Evolutionary conservation across 2,113 vertebrate species (phyloP).

Genomic region (Apodemus sylvaticus): DNA sequence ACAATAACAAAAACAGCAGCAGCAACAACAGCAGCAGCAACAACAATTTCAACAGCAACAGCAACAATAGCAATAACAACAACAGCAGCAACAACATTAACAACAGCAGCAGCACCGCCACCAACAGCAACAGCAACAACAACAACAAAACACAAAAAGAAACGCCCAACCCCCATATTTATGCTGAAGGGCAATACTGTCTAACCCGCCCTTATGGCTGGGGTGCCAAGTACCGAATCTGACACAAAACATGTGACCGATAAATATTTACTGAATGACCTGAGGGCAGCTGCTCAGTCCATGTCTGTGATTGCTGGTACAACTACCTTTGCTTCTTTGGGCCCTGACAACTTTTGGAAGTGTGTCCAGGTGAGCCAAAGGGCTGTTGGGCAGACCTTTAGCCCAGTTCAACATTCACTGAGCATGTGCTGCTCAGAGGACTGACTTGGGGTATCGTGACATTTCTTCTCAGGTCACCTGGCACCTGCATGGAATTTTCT

Average conservation of each 20-base stretch:
- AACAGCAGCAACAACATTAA: no score
- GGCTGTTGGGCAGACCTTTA: not conserved
- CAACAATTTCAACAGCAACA: no score
- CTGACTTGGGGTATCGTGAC: not conserved
- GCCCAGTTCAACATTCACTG: not conserved
- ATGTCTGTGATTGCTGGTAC: not conserved
- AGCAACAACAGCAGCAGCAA: no score
- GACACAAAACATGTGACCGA: not conserved
- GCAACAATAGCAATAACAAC: no score
- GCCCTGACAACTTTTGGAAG: not conserved
- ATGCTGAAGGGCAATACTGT: not conserved
- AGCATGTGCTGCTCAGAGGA: not conserved
- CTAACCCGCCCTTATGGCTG: not conserved
- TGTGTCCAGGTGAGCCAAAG: not conserved
- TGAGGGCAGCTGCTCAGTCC: not conserved
- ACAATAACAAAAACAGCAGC: no score
- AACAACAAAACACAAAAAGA: not conserved
- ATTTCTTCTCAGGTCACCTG: not conserved
- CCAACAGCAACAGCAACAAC: no score
- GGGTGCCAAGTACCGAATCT: not conserved
- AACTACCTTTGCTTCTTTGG: not conserved
- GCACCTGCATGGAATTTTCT: not conserved
- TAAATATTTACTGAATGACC: conserved; percentile 6
- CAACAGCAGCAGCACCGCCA: no score
- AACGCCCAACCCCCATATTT: not conserved